phyloP scores from a whole-genome alignment of 2,113 vertebrate species.

The Malaclemys terrapin region DNA sequence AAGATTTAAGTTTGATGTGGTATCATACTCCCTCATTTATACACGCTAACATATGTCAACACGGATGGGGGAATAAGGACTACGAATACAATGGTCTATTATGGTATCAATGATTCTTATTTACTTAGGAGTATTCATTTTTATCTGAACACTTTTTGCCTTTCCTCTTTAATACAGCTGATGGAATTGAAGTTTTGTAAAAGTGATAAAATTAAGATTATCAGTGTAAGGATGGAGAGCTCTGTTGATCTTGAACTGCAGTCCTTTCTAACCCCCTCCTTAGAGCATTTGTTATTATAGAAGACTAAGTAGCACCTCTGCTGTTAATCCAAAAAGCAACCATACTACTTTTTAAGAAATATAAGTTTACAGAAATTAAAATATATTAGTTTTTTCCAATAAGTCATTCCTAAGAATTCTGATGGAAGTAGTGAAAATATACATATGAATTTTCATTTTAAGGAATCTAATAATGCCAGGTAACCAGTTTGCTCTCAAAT shows the following conservation, averaged over 20 bases:
- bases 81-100: rapidly evolving
- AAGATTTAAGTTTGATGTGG: not conserved
- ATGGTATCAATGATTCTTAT: not conserved
- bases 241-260: not conserved
- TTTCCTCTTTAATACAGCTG: not conserved
- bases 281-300: not conserved
- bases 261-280: rapidly evolving
- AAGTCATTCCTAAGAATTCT: not conserved
- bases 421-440: rapidly evolving
- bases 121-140: not conserved
- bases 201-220: not conserved
- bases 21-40: not conserved
- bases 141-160: not conserved
- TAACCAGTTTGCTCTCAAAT: not conserved
- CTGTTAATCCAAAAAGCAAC: not conserved
- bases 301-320: not conserved
- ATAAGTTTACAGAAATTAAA: not conserved
- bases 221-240: not conserved
- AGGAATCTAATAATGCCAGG: not conserved
- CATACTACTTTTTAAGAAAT: not conserved
- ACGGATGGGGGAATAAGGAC: not conserved
- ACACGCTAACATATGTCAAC: not conserved
- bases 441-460: not conserved
- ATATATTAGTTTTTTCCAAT: not conserved
- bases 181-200: not conserved